These are phyloP conservation scores for Rhagonycha fulva DNA, from an alignment of 2,888 invertebrate species.

Conservation along the genomic window DNA sequence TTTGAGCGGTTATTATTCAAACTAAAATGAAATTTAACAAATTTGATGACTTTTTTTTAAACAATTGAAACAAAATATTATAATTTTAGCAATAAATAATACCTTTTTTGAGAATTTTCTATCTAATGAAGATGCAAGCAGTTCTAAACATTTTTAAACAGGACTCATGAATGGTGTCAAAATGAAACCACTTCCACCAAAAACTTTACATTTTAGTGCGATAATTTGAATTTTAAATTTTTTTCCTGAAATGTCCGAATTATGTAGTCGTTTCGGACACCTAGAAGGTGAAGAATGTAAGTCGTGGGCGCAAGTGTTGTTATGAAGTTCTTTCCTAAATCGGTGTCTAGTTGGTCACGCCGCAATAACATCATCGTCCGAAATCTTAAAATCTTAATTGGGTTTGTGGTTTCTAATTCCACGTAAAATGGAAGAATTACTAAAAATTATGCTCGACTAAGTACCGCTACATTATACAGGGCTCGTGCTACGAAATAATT, in stretches of 20 bases:
- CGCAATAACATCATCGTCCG: conserved; percentile 16
- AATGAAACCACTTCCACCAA: not conserved
- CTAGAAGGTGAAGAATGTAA: conserved; percentile 5
- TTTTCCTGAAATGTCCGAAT: not conserved
- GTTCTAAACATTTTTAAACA: not conserved
- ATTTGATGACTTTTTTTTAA: no score
- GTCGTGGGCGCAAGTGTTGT: conserved; percentile 9
- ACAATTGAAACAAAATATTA: no score
- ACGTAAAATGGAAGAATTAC: conserved; percentile 13
- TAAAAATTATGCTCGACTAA: conserved; percentile 10
- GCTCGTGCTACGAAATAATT: conserved; percentile 12
- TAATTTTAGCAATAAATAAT: no score
- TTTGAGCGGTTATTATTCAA: no score
- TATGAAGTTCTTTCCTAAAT: conserved; percentile 11
- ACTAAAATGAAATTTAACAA: no score
- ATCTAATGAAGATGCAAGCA: no score
- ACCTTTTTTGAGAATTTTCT: no score
- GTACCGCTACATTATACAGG: conserved; percentile 10
- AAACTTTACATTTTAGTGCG: not conserved
- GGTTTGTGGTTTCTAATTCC: conserved; percentile 19
- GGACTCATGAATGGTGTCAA: not conserved
- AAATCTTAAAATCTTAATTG: conserved; percentile 19
- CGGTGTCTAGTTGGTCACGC: conserved; percentile 23
- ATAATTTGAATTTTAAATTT: not conserved
- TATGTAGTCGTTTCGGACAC: not conserved